A percentile compares a stretch with the other conserved stretches of the same genome.
Conservation (phyloP, 2,113 vertebrate species). For the Cyprinodon tularosa region DNA sequence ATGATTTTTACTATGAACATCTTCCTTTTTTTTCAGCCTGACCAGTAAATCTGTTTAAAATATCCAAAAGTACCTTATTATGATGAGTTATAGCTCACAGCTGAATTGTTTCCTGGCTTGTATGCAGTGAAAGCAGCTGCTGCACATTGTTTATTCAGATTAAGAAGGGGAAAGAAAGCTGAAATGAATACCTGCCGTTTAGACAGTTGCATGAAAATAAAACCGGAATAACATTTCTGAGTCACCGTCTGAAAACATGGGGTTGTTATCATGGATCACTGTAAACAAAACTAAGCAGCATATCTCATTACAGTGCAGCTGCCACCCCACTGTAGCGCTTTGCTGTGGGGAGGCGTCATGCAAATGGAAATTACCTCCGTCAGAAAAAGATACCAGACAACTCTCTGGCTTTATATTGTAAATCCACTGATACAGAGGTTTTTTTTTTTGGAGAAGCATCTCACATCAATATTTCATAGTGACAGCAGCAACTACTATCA, state of each 20-base stretch:
- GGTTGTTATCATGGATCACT: constrained; percentile 39
- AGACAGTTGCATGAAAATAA: constrained; percentile 4
- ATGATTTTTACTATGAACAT: neutral
- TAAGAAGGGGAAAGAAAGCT: neutral
- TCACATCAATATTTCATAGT: constrained; percentile 48
- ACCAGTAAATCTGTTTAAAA: neutral
- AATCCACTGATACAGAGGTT: constrained; percentile 27
- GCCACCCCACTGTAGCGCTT: neutral
- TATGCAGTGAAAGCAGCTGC: neutral
- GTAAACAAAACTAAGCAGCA: constrained; percentile 34
- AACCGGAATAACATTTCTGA: neutral
- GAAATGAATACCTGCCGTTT: constrained; percentile 6
- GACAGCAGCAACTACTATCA: constrained; percentile 56
- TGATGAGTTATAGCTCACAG: neutral
- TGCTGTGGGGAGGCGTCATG: neutral
- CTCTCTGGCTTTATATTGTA: constrained; percentile 35
- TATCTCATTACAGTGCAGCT: constrained; percentile 32
- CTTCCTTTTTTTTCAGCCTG: neutral
- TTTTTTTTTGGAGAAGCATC: constrained; percentile 15
- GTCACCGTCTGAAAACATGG: constrained; percentile 8
- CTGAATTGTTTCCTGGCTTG: neutral
- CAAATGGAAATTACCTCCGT: constrained; percentile 41
- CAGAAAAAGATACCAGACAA: constrained; percentile 29
- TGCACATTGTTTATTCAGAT: constrained; percentile 2
- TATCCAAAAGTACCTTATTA: neutral